These are phyloP conservation scores for Campaea margaritaria DNA, from an alignment of 2,888 invertebrate species.

Conservation along the genomic window DNA sequence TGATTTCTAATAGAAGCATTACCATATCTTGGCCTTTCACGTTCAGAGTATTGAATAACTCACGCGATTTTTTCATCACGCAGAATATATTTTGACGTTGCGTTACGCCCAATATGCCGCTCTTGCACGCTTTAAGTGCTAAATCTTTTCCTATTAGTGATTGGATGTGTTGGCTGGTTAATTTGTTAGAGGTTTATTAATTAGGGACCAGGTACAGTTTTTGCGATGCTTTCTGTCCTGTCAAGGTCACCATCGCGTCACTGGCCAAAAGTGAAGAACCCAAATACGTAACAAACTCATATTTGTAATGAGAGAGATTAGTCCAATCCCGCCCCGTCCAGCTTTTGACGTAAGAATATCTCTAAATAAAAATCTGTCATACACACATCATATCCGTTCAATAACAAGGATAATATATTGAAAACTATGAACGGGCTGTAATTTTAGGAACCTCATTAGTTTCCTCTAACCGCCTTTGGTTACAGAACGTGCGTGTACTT, in stretches of 20 bases:
- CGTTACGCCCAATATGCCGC: constrained; percentile 16
- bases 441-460: constrained; percentile 47
- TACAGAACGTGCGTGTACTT: constrained; percentile 40
- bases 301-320: no score
- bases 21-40: constrained; percentile 80
- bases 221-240: no score
- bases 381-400: not conserved
- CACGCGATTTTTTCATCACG: constrained; percentile 50
- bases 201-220: no score
- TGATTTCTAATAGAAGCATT: constrained; percentile 78
- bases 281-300: no score
- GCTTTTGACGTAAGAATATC: no score
- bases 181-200: no score
- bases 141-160: not conserved
- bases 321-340: no score
- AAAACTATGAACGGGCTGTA: not conserved
- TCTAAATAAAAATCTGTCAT: no score
- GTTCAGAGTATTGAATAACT: constrained; percentile 67
- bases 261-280: no score
- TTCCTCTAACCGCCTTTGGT: constrained; percentile 51
- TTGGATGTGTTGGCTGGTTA: not conserved
- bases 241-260: no score
- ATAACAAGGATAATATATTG: constrained; percentile 20
- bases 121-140: constrained; percentile 1
- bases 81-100: constrained; percentile 15